Percentiles rank a stretch among this genome's conserved stretches.
phyloP scores from a whole-genome alignment of 1,140 invertebrate genomes.

The Episyrphus balteatus region DNA sequence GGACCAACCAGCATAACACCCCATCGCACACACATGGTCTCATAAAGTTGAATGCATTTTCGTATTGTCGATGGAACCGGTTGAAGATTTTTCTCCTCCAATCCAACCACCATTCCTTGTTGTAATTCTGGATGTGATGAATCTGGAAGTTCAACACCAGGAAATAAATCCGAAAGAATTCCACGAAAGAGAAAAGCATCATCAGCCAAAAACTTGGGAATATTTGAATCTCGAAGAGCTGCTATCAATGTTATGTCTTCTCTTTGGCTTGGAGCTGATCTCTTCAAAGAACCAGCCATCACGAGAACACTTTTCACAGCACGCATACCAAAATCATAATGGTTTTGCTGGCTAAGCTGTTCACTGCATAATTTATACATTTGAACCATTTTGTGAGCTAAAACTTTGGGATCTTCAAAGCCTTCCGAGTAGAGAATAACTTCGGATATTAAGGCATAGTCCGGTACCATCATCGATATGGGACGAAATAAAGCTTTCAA shows the following conservation, averaged over 20 bases:
- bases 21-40: conserved; percentile 86
- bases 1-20: conserved; percentile 90
- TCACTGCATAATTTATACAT: conserved; percentile 88
- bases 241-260: conserved; percentile 70
- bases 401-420: conserved; percentile 72
- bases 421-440: conserved; percentile 87
- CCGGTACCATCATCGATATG: conserved; percentile 88
- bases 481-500: conserved; percentile 78
- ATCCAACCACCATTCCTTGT: conserved; percentile 39
- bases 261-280: conserved; percentile 68
- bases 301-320: conserved; percentile 59
- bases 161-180: conserved; percentile 83
- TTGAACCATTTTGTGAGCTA: conserved; percentile 82
- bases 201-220: conserved; percentile 82
- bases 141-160: conserved; percentile 63
- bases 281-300: conserved; percentile 80
- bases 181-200: conserved; percentile 77
- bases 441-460: conserved; percentile 84
- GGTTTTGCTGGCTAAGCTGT: conserved; percentile 84
- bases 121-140: conserved; percentile 67
- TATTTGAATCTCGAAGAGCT: conserved; percentile 80
- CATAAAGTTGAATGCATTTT: conserved; percentile 78
- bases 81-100: conserved; percentile 47
- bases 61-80: conserved; percentile 51
- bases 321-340: conserved; percentile 89